Evolutionary conservation across 2,113 vertebrate genomes (phyloP), one percentile per base, ranked within the genome.

Genomic region (Mionectes macconnelli): DNA sequence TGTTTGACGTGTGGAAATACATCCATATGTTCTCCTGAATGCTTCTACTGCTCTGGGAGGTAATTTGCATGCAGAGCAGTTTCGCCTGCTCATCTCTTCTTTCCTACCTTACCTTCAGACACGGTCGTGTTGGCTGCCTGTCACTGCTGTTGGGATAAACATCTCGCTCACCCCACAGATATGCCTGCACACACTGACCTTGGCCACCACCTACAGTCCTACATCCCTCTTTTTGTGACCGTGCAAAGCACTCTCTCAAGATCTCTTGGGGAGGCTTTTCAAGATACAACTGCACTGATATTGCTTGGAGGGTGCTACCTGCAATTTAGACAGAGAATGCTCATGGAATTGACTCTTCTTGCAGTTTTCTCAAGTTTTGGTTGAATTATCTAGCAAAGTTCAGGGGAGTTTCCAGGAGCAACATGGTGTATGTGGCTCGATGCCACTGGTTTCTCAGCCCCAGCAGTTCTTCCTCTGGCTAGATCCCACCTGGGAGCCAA

Each of bases 61-160:
- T n/a, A 35, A 69, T 77, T 45, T 67, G 49, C 35, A 49, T 16
- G 42, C 22, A 63, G 39, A 55, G 63, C 8, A 5, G 45, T 73
- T 87, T 84, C 33, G 50, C n/a, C 52, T 62, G 1, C 62, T 80
- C 47, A 18, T 14, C 21, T 72, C 42, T 70, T 56, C 37, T 79
- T 72, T 72, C 42, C 44, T 53, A 27, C 35, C 11, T 57, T 44
- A 30, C 60, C n/a, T 91, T 83, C 75, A 63, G 44, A 62, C 12
- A 11, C 0, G 12, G 16, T 47, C 0, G 0, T 1, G 0, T 14
- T 40, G 62, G 14, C 76, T 79, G 56, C 47, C 19, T 2, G 1
- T 44, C 86, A 22, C 22, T 59, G 72, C 47, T 59, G 12, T 15
- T 75, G 62, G n/a, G 37, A 67, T n/a, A 59, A 81, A 74, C 52